Evolutionary conservation across 92 coral and sea anemone genomes (phyloP), one percentile per base, ranked within the genome.

Genomic region (Parazoanthus darwini): DNA sequence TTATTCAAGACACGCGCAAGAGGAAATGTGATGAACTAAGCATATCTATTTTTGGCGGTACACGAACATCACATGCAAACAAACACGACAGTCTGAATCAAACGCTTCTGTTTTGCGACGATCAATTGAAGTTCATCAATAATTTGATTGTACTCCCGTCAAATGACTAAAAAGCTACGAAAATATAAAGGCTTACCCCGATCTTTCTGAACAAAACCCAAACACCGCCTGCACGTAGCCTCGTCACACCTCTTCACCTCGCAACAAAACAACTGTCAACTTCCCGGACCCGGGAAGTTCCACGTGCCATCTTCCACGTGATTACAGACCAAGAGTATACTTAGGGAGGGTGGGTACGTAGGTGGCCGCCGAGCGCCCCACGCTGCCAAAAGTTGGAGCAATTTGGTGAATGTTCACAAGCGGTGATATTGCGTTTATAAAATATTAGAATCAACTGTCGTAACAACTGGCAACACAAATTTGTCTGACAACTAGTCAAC

Each of bases 271-370:
- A 39, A 38, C 79, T 75, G 48, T 75, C 48, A 75, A 37, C 16
- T 33, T 71, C 38, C 42, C 42, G 50, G 23, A 48, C 51, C 78
- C n/a, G 9, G 46, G 42, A 73, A 7, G 79, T 23, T 75, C 79
- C 48, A 75, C 48, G 48, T 81, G 71, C 66, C 39, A 39, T 4
- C 44, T 56, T 36, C 85, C 66, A 82, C 86, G 74, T 82, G 75
- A 82, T 38, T 48, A 82, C 15, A 70, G 10, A 26, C 16, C 22
- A 20, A 22, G 26, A 35, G 65, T 25, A 58, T 36, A 58, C 29
- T 48, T 3, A 11, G 54, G 83, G 65, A 44, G 42, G 42, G 42
- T 39, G 4, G 3, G 42, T 39, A 39, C 42, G 42, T 39, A 39
- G 2, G 42, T 39, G 42, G 42, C 42, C 1, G 4, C 42, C 3